Conservation (phyloP, 2,888 invertebrate species). For the Pteria penguin region DNA sequence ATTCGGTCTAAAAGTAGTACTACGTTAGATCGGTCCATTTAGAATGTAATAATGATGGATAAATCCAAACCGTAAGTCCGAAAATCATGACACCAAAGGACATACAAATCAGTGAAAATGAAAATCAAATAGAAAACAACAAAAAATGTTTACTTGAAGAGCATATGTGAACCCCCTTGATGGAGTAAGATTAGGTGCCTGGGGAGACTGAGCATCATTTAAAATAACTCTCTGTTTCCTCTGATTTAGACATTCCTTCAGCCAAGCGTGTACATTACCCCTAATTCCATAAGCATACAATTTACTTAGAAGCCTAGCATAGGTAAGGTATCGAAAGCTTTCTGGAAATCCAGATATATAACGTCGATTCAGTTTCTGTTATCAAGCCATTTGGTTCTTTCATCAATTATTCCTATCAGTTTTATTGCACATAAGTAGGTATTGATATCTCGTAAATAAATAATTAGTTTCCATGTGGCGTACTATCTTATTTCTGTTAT, state of each 20-base stretch:
- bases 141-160: no score
- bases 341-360: background rate
- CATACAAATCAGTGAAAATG: no score
- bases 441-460: background rate
- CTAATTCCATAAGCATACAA: background rate
- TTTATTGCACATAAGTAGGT: background rate
- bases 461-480: background rate
- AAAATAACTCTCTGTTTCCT: background rate
- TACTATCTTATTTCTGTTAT: background rate
- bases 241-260: background rate
- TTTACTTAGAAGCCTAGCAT: background rate
- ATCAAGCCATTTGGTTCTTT: background rate
- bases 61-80: no score
- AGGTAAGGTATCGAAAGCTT: background rate
- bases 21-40: no score
- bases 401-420: background rate
- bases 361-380: background rate
- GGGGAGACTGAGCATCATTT: background rate
- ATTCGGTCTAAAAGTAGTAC: no score
- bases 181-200: no score
- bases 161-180: no score
- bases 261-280: background rate
- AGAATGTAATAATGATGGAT: no score
- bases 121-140: no score
- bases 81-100: no score